Conservation (phyloP, 2,797 vertebrate species). For the Coracias cyanogaster region DNA sequence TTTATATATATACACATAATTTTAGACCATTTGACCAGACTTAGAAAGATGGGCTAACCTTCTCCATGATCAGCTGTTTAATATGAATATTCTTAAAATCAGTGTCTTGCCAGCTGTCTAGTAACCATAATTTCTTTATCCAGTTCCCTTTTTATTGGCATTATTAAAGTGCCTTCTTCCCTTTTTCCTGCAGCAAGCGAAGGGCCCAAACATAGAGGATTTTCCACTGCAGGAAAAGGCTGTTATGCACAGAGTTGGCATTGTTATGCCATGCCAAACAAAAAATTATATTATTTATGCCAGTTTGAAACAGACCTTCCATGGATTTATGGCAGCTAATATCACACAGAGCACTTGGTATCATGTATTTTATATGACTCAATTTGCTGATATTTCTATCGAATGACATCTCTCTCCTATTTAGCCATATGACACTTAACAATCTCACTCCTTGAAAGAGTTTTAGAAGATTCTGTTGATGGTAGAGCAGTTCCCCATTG, state of each 20-base stretch:
- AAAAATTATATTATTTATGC: background rate
- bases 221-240: background rate
- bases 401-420: slow-evolving; percentile 24
- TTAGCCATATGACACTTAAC: slow-evolving; percentile 33
- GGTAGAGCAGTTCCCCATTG: slow-evolving; percentile 37
- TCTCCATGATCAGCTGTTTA: background rate
- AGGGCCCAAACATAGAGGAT: background rate
- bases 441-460: slow-evolving; percentile 57
- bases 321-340: background rate
- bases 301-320: background rate
- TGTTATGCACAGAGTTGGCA: background rate
- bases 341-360: background rate
- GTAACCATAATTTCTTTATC: background rate
- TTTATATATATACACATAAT: background rate
- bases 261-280: background rate
- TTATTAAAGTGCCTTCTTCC: background rate
- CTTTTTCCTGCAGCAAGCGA: background rate
- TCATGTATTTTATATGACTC: slow-evolving; percentile 11
- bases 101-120: background rate
- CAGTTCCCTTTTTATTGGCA: background rate
- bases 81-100: background rate
- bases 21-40: background rate
- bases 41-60: background rate
- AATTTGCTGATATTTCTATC: slow-evolving; percentile 23
- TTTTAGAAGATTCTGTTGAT: slow-evolving; percentile 57